Evolutionary conservation across 2,113 vertebrate species (phyloP).

Genomic region (Lucifuga dentata): DNA sequence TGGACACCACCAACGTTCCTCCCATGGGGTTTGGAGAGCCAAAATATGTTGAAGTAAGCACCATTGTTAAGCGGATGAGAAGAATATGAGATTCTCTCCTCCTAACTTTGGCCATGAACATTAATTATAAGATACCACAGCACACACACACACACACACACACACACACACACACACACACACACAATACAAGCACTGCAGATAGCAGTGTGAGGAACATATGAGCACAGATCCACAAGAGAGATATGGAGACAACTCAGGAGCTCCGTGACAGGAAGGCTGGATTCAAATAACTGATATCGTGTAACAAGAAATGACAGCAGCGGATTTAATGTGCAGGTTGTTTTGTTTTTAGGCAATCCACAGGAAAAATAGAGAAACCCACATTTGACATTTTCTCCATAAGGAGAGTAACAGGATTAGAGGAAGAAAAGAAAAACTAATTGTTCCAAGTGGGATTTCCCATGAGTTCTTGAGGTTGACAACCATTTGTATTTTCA

Average conservation of each 20-base stretch:
- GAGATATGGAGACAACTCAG: too few species aligned
- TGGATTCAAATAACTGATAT: background rate
- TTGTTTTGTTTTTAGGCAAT: background rate
- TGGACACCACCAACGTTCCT: background rate
- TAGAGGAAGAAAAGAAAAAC: slow-evolving; percentile 8
- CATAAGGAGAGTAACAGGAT: slow-evolving; percentile 16
- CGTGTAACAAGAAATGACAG: slow-evolving; percentile 5
- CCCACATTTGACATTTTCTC: slow-evolving; percentile 6
- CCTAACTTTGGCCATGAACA: slow-evolving; percentile 5
- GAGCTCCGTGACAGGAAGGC: slow-evolving; percentile 9
- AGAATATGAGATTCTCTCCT: slow-evolving; percentile 10
- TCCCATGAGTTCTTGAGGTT: slow-evolving; percentile 16
- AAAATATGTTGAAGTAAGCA: background rate
- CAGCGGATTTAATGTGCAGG: slow-evolving; percentile 29
- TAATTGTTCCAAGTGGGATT: slow-evolving; percentile 20
- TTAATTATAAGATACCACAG: background rate
- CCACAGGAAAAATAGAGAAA: slow-evolving; percentile 4
- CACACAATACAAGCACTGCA: too few species aligned
- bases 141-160: background rate
- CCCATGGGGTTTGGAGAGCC: background rate
- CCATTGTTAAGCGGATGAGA: background rate
- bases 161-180: too few species aligned
- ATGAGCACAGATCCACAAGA: too few species aligned
- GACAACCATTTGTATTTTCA: slow-evolving; percentile 19
- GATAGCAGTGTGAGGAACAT: too few species aligned